Conservation (phyloP, 2,797 vertebrate species). For the Spondyliosoma cantharus region DNA sequence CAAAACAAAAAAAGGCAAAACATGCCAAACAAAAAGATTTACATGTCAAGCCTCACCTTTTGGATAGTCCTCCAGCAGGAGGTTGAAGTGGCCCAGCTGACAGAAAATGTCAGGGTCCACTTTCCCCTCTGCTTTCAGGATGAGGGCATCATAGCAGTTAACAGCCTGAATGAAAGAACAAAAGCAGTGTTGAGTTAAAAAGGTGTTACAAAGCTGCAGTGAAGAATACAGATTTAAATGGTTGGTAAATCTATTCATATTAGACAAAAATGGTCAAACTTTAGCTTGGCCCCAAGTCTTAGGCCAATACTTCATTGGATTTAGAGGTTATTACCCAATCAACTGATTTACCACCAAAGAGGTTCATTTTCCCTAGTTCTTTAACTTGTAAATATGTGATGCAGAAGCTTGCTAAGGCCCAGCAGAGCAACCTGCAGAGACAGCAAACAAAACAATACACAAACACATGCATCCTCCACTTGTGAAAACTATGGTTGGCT, state of each 20-base stretch:
- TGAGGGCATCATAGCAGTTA: conserved; percentile 95
- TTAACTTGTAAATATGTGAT: not conserved
- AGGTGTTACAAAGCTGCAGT: not conserved
- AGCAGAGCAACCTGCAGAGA: conserved; percentile 1
- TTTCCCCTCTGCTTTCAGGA: conserved; percentile 98
- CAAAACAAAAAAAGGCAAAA: not conserved
- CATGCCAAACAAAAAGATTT: not conserved
- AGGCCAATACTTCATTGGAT: not conserved
- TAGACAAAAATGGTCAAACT: not conserved
- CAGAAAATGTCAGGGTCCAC: conserved; percentile 98
- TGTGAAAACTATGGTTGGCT: not conserved
- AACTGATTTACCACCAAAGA: not conserved
- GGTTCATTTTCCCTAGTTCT: not conserved
- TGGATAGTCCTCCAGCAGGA: conserved; percentile 98
- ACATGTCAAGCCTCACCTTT: conserved; percentile 87
- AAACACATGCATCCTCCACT: not conserved
- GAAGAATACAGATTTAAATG: not conserved
- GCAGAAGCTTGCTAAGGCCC: conserved; percentile 13
- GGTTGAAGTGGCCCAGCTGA: conserved; percentile 99
- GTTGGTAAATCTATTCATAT: not conserved
- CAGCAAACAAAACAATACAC: not conserved
- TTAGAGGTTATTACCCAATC: not conserved
- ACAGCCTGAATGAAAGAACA: conserved; percentile 85
- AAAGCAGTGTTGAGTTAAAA: not conserved
- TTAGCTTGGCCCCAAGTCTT: not conserved